Percentiles rank a stretch among this genome's conserved stretches.
These are phyloP conservation scores for Muscidifurax raptorellus DNA, from an alignment of 1,140 invertebrate species.

Conservation along the genomic window DNA sequence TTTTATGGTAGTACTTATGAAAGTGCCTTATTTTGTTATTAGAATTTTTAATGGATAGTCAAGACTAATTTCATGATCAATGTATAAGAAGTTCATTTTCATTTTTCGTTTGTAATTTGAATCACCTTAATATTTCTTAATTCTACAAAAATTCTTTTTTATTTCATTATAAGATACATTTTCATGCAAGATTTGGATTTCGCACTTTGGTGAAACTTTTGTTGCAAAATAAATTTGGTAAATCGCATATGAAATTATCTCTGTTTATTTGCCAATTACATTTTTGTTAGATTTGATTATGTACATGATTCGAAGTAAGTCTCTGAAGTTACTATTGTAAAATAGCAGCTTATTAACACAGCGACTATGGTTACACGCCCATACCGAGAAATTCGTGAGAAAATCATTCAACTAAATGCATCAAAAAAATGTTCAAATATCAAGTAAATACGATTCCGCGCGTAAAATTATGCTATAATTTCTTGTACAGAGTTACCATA, in stretches of 20 bases:
- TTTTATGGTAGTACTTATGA: too few relatives aligned
- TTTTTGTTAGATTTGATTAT: constrained; percentile 39
- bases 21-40: not conserved
- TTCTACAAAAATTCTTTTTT: not conserved
- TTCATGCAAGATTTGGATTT: not conserved
- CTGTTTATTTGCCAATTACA: constrained; percentile 50
- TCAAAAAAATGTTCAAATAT: constrained; percentile 35
- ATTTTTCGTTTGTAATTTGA: not conserved
- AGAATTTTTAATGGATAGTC: not conserved
- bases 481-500: not conserved
- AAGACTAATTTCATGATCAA: not conserved
- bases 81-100: not conserved
- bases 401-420: constrained; percentile 46
- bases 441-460: constrained; percentile 21
- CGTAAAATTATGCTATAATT: not conserved
- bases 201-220: not conserved
- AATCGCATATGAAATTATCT: constrained; percentile 31
- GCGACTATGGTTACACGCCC: constrained; percentile 18
- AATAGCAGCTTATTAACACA: constrained; percentile 26
- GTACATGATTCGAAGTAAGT: constrained; percentile 43
- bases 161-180: too few relatives aligned
- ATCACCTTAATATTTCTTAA: not conserved
- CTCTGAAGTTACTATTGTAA: not conserved
- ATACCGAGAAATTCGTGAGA: constrained; percentile 42
- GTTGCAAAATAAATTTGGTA: not conserved